phyloP scores from a whole-genome alignment of 1,140 invertebrate genomes.

The Platorchestia sp. region DNA sequence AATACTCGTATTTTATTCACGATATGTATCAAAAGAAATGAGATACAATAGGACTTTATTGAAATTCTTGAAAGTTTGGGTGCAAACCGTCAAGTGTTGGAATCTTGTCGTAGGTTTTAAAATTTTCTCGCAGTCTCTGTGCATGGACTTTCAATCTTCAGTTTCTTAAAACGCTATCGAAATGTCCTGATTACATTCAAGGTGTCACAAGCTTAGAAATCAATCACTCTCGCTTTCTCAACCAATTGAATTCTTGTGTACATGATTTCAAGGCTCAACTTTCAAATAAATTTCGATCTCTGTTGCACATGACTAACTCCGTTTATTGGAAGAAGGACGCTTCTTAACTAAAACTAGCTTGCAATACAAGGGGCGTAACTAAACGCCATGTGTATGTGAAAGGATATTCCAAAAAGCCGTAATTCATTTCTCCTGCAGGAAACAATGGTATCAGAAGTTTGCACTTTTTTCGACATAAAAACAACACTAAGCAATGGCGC shows the following conservation, averaged over 20 bases:
- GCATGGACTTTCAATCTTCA: not conserved
- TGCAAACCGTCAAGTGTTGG: not conserved
- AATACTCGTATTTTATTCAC: too few species aligned
- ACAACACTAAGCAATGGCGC: not conserved
- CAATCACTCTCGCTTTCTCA: not conserved
- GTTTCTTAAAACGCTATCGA: not conserved
- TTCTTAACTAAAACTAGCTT: not conserved
- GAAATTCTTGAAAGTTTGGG: not conserved
- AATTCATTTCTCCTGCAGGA: not conserved
- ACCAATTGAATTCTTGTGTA: not conserved
- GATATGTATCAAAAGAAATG: too few species aligned
- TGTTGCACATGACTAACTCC: not conserved
- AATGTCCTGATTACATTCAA: not conserved
- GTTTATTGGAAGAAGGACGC: not conserved
- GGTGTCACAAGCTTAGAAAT: not conserved
- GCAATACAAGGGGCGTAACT: not conserved
- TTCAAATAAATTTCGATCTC: not conserved
- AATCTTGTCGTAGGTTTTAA: not conserved
- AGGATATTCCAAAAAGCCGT: not conserved
- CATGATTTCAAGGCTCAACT: not conserved
- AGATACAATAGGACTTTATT: not conserved
- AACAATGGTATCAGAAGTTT: not conserved
- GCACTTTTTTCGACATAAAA: not conserved
- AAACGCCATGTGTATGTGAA: not conserved
- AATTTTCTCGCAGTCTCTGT: not conserved